phyloP scores from a whole-genome alignment of 1,140 invertebrate genomes.

The Neodiprion lecontei region DNA sequence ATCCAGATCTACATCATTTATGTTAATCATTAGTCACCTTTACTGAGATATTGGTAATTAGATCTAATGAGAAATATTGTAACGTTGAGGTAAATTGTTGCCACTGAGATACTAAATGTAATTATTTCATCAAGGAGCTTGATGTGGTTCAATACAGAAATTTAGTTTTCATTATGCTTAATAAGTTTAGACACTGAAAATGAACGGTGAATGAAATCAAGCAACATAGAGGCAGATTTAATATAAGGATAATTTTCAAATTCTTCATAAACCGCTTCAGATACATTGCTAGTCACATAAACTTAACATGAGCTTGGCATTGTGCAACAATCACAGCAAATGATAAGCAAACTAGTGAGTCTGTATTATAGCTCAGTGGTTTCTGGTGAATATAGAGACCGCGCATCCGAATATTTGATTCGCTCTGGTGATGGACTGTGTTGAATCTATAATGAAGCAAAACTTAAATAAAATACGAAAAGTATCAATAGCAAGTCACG shows the following conservation, averaged over 20 bases:
- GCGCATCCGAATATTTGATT: no score
- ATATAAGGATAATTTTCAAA: neutral
- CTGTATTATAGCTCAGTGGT: neutral
- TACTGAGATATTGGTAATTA: no score
- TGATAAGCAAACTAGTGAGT: neutral
- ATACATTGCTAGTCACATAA: neutral
- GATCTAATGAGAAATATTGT: no score
- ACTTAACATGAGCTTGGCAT: conserved; percentile 10
- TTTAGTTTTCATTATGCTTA: conserved; percentile 5
- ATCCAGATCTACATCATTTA: no score
- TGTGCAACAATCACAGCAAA: neutral
- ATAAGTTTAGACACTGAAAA: conserved; percentile 41
- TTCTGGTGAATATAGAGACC: neutral
- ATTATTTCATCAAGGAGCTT: neutral
- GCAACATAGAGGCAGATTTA: conserved; percentile 40
- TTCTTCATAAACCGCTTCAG: neutral
- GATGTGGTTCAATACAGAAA: neutral
- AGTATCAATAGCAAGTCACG: no score
- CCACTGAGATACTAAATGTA: neutral
- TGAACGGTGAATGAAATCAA: conserved; percentile 50
- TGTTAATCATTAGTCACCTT: no score
- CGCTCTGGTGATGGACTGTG: no score
- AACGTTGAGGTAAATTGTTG: neutral
- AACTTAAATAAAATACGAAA: no score
- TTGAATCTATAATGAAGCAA: no score